These are phyloP conservation scores for Drosophila niveifrons DNA, from an alignment of 2,888 invertebrate genomes.

Conservation along the genomic window DNA sequence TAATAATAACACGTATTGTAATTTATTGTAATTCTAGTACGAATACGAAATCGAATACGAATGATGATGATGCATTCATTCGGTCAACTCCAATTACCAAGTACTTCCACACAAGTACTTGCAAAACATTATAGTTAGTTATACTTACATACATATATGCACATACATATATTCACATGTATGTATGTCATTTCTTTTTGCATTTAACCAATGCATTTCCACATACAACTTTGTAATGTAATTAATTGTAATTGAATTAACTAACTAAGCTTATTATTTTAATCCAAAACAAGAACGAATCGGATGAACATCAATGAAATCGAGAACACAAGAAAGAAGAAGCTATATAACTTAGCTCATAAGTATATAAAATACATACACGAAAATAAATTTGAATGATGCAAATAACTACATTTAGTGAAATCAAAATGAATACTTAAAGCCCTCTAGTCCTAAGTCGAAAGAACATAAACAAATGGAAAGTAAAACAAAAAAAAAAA, in stretches of 20 bases:
- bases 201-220: slow-evolving; percentile 76
- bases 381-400: slow-evolving; percentile 28
- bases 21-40: slow-evolving; percentile 70
- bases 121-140: slow-evolving; percentile 60
- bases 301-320: background rate
- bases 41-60: slow-evolving; percentile 32
- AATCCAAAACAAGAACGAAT: slow-evolving; percentile 10
- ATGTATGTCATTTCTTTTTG: slow-evolving; percentile 64
- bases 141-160: slow-evolving; percentile 24
- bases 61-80: background rate
- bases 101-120: slow-evolving; percentile 27
- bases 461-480: slow-evolving; percentile 33
- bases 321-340: slow-evolving; percentile 13
- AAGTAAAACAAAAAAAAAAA: slow-evolving; percentile 3
- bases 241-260: slow-evolving; percentile 71
- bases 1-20: slow-evolving; percentile 54
- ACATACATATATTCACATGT: slow-evolving; percentile 17
- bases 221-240: slow-evolving; percentile 70
- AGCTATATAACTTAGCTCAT: slow-evolving; percentile 23
- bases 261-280: slow-evolving; percentile 54
- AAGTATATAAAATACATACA: slow-evolving; percentile 18
- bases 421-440: slow-evolving; percentile 71
- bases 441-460: slow-evolving; percentile 73
- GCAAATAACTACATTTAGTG: slow-evolving; percentile 56
- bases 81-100: slow-evolving; percentile 27